A percentile compares a stretch with the other conserved stretches of the same genome.
These are phyloP conservation scores for Synergus itoensis DNA, from an alignment of 2,888 invertebrate genomes.

Conservation along the genomic window DNA sequence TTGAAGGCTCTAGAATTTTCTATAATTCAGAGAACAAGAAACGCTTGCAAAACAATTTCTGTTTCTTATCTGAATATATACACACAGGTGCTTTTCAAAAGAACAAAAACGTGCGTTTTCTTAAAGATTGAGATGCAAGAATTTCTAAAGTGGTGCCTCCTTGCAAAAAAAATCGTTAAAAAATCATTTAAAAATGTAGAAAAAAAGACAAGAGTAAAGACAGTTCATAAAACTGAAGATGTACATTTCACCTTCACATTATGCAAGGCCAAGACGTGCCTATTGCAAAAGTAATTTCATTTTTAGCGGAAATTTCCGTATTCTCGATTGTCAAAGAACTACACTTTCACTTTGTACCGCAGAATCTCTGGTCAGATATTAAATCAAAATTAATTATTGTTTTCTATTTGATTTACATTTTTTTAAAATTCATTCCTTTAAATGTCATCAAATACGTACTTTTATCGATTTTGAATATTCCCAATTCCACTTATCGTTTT, in stretches of 20 bases:
- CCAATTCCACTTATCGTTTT: slow-evolving; percentile 6
- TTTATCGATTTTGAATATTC: not conserved
- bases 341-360: slow-evolving; percentile 29
- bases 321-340: slow-evolving; percentile 25
- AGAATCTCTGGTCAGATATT: not conserved
- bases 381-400: not conserved
- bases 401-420: too few relatives aligned
- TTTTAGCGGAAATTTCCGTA: slow-evolving; percentile 24
- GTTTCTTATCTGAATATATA: not conserved
- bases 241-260: slow-evolving; percentile 25
- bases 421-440: too few relatives aligned
- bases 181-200: not conserved
- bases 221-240: slow-evolving; percentile 3
- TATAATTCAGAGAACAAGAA: not conserved
- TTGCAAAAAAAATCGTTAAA: not conserved
- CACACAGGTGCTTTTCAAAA: not conserved
- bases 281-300: slow-evolving; percentile 14
- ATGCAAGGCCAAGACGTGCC: slow-evolving; percentile 18
- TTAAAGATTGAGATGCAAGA: not conserved
- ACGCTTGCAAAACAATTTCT: not conserved
- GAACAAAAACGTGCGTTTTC: not conserved
- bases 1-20: not conserved
- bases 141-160: not conserved
- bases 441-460: not conserved
- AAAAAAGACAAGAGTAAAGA: not conserved